A percentile compares a stretch with the other conserved stretches of the same genome.
Conservation (phyloP, 2,888 invertebrate genomes). For the Ommatoiulus sabulosus region DNA sequence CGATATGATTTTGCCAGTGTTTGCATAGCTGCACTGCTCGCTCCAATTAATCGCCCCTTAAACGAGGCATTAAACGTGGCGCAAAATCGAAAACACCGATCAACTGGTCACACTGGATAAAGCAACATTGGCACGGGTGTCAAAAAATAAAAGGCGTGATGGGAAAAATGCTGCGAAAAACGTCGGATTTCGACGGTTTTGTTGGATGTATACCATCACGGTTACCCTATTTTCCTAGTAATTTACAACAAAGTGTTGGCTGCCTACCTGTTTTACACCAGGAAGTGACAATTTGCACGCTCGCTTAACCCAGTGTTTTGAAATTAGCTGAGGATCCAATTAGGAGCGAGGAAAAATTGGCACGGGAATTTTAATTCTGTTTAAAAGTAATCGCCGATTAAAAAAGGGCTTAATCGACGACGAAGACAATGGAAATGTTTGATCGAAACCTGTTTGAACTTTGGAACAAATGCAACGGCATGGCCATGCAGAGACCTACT, state of each 20-base stretch:
- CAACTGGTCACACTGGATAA: background rate
- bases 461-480: background rate
- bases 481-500: too few relatives aligned
- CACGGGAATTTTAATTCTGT: too few relatives aligned
- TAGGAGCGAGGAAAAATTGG: background rate
- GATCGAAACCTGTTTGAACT: background rate
- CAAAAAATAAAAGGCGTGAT: background rate
- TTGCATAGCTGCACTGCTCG: conserved; percentile 32
- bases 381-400: too few relatives aligned
- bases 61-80: background rate
- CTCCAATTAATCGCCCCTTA: conserved; percentile 28
- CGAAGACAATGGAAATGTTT: background rate
- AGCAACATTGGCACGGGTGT: background rate
- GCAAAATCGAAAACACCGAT: background rate
- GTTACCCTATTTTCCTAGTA: background rate
- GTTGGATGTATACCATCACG: background rate
- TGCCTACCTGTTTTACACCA: conserved; percentile 1
- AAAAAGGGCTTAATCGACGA: background rate
- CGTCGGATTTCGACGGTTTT: background rate
- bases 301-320: background rate
- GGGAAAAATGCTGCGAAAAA: background rate
- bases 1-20: conserved; percentile 23
- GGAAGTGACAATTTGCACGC: background rate
- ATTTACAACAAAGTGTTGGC: background rate
- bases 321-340: background rate